These are phyloP conservation scores for Pempheris klunzingeri DNA, from an alignment of 2,797 vertebrate genomes.

Conservation along the genomic window DNA sequence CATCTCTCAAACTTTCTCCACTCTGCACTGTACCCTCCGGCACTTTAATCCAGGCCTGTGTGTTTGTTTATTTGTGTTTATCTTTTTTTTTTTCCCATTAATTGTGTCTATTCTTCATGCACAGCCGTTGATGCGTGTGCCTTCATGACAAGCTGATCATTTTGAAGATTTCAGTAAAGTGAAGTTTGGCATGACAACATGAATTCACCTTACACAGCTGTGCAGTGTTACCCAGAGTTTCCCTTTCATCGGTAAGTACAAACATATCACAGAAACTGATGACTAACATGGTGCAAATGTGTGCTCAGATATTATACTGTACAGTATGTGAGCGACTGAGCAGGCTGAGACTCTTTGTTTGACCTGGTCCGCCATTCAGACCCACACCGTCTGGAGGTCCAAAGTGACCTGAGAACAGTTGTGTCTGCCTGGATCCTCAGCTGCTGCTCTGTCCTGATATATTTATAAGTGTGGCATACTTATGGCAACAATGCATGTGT, in stretches of 20 bases:
- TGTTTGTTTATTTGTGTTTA: slow-evolving; percentile 81
- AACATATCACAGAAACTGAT: neutral
- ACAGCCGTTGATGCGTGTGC: slow-evolving; percentile 66
- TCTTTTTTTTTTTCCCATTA: slow-evolving; percentile 68
- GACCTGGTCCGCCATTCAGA: slow-evolving; percentile 18
- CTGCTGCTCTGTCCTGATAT: slow-evolving; percentile 79
- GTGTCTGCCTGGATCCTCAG: slow-evolving; percentile 80
- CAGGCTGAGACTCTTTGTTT: slow-evolving; percentile 40
- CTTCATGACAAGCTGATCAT: slow-evolving; percentile 71
- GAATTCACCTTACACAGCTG: slow-evolving; percentile 92
- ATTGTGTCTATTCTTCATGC: slow-evolving; percentile 70
- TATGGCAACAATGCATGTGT: slow-evolving; percentile 77
- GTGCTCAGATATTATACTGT: too few species aligned
- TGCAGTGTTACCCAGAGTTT: slow-evolving; percentile 94
- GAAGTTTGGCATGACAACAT: slow-evolving; percentile 86
- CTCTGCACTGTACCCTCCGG: slow-evolving; percentile 91
- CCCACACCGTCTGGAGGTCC: slow-evolving; percentile 57
- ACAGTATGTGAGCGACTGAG: neutral
- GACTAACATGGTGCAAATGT: neutral
- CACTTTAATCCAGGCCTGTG: slow-evolving; percentile 85
- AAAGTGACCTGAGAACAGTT: slow-evolving; percentile 68
- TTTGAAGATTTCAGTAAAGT: slow-evolving; percentile 76
- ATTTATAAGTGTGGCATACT: slow-evolving; percentile 81
- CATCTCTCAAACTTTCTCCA: slow-evolving; percentile 87
- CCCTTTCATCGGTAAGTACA: slow-evolving; percentile 95